Base-by-base conservation (phyloP, 2,113 vertebrate species). In the Corythornis madagascariensis region DNA sequence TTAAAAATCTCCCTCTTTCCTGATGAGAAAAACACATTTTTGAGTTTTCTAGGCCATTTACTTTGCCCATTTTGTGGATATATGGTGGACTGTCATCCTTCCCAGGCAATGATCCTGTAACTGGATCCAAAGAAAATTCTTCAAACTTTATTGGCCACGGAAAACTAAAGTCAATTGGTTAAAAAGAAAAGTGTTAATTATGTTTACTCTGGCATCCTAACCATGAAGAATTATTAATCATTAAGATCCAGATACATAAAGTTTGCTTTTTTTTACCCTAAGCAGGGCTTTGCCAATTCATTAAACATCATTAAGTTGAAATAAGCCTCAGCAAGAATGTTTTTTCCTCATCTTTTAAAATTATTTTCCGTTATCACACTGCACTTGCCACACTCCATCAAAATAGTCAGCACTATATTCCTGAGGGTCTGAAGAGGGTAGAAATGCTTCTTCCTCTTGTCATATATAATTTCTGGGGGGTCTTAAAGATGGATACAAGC, bases 51-150 rank as follows among this genome's bases (percentile, higher is more conserved):
- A 83, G 94, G 48, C 89, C 91, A 93, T 95, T 96, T 91, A 92
- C 57, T 96, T 89, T 88, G 83, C 72, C 90, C 1, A 13, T 77
- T 84, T 56, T 38, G 48, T 89, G 91, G 89, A 81, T 88, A 92
- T 78, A 38, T 1, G 15, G 69, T 16, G 38, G 69, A 89, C 50
- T 93, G 87, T 92, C 95, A 75, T 91, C 95, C 92, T 87, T 95
- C 87, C 67, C 94, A 95, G 82, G 91, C 92, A 71, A 75, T 7
- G 82, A 60, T 65, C 59, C 2, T 89, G 96, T 93, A 93, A 96
- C 87, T 88, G 85, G 87, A 96, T 92, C 92, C 96, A 95, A 96
- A 94, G 91, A 92, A 96, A 96, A 96, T 96, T 94, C 91, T 94
- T 96, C 91, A 77, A 83, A 83, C 78, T 96, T 96, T 95, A 96